Percentiles rank a stretch among this genome's conserved stretches.
Evolutionary conservation across 2,888 invertebrate species (phyloP).

Genomic region (Holacanthella duospinosa): DNA sequence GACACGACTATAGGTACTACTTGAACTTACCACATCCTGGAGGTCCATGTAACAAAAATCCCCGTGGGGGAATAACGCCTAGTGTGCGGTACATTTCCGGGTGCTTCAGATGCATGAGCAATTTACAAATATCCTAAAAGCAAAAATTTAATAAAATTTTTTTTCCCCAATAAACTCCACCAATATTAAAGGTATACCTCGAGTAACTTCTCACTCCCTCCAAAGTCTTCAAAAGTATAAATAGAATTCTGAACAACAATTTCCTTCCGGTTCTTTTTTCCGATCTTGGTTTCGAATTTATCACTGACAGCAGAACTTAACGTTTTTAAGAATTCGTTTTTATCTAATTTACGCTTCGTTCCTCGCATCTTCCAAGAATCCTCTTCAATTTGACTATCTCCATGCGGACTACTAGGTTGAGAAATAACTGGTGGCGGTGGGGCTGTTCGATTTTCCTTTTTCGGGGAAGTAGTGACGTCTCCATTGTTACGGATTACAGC

Average conservation of each 20-base stretch:
- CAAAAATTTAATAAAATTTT: not conserved
- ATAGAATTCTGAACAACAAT: constrained; percentile 20
- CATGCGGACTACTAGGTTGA: not conserved
- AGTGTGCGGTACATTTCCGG: constrained; percentile 77
- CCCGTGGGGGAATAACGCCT: constrained; percentile 77
- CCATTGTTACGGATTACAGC: not conserved
- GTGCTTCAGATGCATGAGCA: constrained; percentile 74
- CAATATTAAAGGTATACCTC: constrained; percentile 41
- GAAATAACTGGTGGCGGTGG: not conserved
- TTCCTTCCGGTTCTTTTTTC: constrained; percentile 15
- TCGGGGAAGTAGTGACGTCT: not conserved
- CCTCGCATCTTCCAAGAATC: not conserved
- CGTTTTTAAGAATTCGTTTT: not conserved
- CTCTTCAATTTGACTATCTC: not conserved
- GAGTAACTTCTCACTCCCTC: constrained; percentile 65
- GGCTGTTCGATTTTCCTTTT: not conserved
- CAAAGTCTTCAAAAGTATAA: constrained; percentile 60
- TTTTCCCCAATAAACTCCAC: not conserved
- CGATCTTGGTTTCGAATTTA: not conserved
- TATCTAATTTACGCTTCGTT: constrained; percentile 2
- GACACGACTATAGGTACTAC: not conserved
- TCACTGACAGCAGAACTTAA: not conserved
- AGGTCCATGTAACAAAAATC: constrained; percentile 87
- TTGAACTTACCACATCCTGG: constrained; percentile 76
- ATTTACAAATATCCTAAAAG: constrained; percentile 36